A percentile compares a stretch with the other conserved stretches of the same genome.
These are phyloP conservation scores for Cordylochernes scorpioides DNA, from an alignment of 2,888 invertebrate species.

Conservation along the genomic window DNA sequence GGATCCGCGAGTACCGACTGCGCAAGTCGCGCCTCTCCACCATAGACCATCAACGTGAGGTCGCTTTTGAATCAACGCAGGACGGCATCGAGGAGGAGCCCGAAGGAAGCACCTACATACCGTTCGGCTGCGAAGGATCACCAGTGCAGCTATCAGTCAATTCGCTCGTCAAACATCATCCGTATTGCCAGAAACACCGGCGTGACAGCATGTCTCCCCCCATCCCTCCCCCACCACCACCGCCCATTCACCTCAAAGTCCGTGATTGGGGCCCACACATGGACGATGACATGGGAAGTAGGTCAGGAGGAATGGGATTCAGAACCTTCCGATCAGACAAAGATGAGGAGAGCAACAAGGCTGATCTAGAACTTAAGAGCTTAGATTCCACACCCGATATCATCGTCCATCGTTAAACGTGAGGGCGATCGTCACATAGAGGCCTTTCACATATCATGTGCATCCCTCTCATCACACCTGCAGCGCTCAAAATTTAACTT, in stretches of 20 bases:
- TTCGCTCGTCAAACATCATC: constrained; percentile 7
- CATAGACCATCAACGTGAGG: constrained; percentile 10
- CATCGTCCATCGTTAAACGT: constrained; percentile 11
- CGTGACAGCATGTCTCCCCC: constrained; percentile 10
- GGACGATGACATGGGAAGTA: too few species aligned
- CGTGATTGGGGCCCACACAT: constrained; percentile 1
- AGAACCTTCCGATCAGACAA: constrained; percentile 1
- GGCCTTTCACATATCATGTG: too few species aligned
- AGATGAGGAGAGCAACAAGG: constrained; percentile 7
- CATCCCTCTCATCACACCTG: too few species aligned
- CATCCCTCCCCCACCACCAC: constrained; percentile 15
- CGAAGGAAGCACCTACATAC: constrained; percentile 14
- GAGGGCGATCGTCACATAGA: too few species aligned
- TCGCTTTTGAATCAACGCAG: constrained; percentile 12
- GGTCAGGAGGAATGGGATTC: constrained; percentile 4
- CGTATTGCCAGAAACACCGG: constrained; percentile 10
- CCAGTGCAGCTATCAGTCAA: constrained; percentile 9
- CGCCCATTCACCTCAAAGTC: constrained; percentile 7
- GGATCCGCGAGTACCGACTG: constrained; percentile 15
- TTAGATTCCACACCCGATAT: constrained; percentile 14
- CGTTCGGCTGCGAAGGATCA: constrained; percentile 6
- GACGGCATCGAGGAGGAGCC: constrained; percentile 11
- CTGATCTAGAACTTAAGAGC: constrained; percentile 8
- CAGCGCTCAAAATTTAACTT: too few species aligned
- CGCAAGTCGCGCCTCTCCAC: constrained; percentile 14